Evolutionary conservation across 2,888 invertebrate genomes (phyloP).

Genomic region (Zele albiditarsus): DNA sequence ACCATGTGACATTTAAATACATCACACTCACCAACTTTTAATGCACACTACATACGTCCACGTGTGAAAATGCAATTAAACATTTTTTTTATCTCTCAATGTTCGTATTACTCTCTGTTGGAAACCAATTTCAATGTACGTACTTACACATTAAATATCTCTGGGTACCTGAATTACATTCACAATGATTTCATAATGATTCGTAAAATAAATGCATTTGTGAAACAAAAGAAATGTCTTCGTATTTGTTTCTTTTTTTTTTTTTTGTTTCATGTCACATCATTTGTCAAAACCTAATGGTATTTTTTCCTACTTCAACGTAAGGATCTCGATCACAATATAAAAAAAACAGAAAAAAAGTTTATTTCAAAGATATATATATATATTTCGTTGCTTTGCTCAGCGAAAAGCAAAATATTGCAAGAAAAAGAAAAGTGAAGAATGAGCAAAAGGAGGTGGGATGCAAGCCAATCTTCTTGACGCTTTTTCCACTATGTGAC

Average conservation of each 20-base stretch:
- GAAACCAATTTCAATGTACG: background rate
- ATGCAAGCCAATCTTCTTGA: constrained; percentile 30
- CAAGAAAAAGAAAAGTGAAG: constrained; percentile 1
- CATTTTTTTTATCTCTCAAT: background rate
- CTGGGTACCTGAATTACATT: background rate
- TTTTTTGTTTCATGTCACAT: background rate
- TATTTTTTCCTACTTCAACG: background rate
- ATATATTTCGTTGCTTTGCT: constrained; percentile 4
- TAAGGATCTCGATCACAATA: background rate
- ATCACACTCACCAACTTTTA: background rate
- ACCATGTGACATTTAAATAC: background rate
- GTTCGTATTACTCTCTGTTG: background rate
- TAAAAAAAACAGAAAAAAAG: background rate
- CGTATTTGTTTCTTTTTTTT: background rate
- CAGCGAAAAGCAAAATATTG: constrained; percentile 16
- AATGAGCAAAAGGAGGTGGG: constrained; percentile 5
- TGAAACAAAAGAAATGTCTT: background rate
- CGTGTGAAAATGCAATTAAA: background rate
- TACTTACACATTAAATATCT: background rate
- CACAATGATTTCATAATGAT: background rate
- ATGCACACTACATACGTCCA: background rate
- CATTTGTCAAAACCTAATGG: background rate
- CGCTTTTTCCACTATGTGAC: constrained; percentile 29
- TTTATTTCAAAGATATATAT: background rate
- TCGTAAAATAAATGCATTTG: background rate